Evolutionary conservation across 2,888 invertebrate species (phyloP).

Genomic region (Amblyteles armatorius): DNA sequence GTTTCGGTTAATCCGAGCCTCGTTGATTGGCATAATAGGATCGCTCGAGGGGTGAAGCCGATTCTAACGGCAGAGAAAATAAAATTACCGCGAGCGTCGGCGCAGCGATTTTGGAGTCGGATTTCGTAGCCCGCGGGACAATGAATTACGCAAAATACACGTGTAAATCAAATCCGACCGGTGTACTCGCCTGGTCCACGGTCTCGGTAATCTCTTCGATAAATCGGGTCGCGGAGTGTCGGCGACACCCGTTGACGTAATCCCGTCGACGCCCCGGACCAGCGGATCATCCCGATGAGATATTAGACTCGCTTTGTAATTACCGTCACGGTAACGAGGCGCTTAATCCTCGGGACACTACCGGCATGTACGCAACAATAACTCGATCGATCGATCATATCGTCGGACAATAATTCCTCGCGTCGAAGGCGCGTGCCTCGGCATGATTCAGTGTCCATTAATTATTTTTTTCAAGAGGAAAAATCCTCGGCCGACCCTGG

Average conservation of each 20-base stretch:
- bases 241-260: slow-evolving; percentile 22
- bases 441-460: slow-evolving; percentile 38
- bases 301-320: not conserved
- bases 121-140: not conserved
- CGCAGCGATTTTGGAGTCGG: not conserved
- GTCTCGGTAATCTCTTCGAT: not conserved
- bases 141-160: slow-evolving; percentile 10
- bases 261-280: not conserved
- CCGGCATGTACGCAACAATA: not conserved
- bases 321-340: slow-evolving; percentile 1
- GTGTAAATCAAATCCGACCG: slow-evolving; percentile 21
- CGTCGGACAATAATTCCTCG: slow-evolving; percentile 20
- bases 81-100: not conserved
- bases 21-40: slow-evolving; percentile 32
- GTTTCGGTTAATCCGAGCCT: slow-evolving; percentile 19
- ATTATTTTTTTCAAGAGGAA: slow-evolving; percentile 29
- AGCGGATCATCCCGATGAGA: slow-evolving; percentile 15
- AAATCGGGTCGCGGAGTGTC: not conserved
- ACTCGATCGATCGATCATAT: slow-evolving; percentile 34
- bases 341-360: not conserved
- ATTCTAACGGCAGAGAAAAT: not conserved
- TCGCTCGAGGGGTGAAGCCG: not conserved
- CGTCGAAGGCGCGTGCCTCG: slow-evolving; percentile 34
- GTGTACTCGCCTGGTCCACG: not conserved
- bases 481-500: slow-evolving; percentile 49